Base-by-base conservation (phyloP, 30 jellyfish, hydroid and myxozoan species). In the Nemopilema nomurai region DNA sequence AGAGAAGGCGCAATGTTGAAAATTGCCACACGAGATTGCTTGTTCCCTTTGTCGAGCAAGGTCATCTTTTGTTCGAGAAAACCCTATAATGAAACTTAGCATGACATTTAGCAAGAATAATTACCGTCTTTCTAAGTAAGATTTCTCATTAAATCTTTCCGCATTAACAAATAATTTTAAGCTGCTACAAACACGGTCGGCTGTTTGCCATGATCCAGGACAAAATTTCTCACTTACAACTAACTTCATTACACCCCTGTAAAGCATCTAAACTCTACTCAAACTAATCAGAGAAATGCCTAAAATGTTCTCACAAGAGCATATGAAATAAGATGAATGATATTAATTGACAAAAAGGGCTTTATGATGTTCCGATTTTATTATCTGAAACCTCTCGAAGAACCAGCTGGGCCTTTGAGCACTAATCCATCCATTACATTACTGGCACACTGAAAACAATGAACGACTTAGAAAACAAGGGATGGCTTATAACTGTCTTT, bases 391-490 rank as follows among this genome's bases (percentile, higher is more conserved):
- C 81, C 31, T 67, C 71, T 69, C 53, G 50, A 31, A 51, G 64
- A 52, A 82, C 80, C 90, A 82, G 90, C 90, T 82, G 90, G 87
- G 84, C 30, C 72, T 69, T 82, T 82, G 70, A 82, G 23, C 25
- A 50, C 23, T 82, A 82, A 82, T 82, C 90, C 90, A 68, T 68
- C 90, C 90, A 82, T 82, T 82, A 82, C 90, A 82, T 82, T 82
- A 82, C 90, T 82, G 90, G 90, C 90, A 82, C 90, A 82, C 69
- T 70, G 81, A 51, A 50, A 69, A 82, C 90, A 82, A 82, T 82
- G 77, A 26, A 52, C 83, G 90, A 33, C 69, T 82, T 70, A 82
- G 31, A 68, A 32, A 57, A 68, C 90, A 82, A 82, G 80, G 68
- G 81, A 68, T 69, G 90, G 75, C 90, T 82, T 82, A 82, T 82